phyloP scores from a whole-genome alignment of 2,888 invertebrate species.

The Rutpela maculata region DNA sequence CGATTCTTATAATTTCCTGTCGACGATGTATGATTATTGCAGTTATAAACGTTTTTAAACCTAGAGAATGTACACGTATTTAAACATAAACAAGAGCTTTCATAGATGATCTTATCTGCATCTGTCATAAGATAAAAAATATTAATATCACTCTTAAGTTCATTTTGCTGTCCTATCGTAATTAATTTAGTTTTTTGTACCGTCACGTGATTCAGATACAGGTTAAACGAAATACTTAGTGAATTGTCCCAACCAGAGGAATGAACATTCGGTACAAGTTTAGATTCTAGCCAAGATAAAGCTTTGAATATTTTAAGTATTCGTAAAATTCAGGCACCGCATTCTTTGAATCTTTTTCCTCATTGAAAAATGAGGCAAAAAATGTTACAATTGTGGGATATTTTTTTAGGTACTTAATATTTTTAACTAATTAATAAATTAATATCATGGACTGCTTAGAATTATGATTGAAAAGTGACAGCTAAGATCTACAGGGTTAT shows the following conservation, averaged over 20 bases:
- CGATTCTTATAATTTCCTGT: too few species aligned
- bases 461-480: background rate
- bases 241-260: background rate
- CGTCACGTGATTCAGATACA: background rate
- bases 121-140: background rate
- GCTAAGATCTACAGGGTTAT: too few species aligned
- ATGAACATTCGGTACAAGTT: background rate
- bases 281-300: background rate
- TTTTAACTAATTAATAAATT: constrained; percentile 6
- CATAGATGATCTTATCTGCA: background rate
- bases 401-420: background rate
- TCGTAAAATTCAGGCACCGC: constrained; percentile 7
- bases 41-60: too few species aligned
- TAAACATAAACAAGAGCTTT: background rate
- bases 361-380: background rate
- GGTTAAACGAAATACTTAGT: background rate
- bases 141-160: background rate
- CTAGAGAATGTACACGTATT: background rate
- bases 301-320: constrained; percentile 3
- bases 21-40: too few species aligned
- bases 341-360: background rate
- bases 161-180: background rate
- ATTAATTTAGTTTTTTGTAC: background rate
- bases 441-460: background rate
- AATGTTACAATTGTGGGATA: constrained; percentile 6